Conservation (phyloP, 2,113 vertebrate genomes). For the Cygnus buccinator region DNA sequence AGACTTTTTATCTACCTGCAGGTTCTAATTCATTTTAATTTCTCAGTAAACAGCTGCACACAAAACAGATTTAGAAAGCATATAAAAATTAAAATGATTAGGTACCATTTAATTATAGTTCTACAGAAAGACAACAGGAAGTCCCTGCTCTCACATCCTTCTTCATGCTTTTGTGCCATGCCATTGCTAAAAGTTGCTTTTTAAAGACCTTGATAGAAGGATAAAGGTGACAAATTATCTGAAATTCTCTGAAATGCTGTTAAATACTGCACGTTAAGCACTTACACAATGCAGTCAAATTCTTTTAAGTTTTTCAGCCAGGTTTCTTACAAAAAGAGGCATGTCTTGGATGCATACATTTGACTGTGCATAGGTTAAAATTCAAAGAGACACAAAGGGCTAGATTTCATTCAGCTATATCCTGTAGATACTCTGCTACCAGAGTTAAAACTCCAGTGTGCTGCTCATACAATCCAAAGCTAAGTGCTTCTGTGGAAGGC, state of each 20-base stretch:
- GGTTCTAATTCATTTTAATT: neutral
- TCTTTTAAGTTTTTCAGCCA: neutral
- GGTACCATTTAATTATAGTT: neutral
- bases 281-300: neutral
- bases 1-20: neutral
- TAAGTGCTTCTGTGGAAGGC: neutral
- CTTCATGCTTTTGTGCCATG: rapidly evolving
- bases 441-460: neutral
- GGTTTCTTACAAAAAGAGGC: neutral
- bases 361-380: neutral
- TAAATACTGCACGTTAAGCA: neutral
- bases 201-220: neutral
- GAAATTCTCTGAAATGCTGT: neutral
- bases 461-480: neutral
- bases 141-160: neutral
- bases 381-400: neutral
- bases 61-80: neutral
- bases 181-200: neutral
- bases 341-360: neutral
- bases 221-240: neutral
- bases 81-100: neutral
- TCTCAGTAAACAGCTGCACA: neutral
- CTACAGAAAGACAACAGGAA: neutral
- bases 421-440: neutral
- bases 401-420: neutral